Percentiles rank a stretch among this genome's conserved stretches.
phyloP scores from a whole-genome alignment of 2,113 vertebrate genomes.

The Trogon surrucura region DNA sequence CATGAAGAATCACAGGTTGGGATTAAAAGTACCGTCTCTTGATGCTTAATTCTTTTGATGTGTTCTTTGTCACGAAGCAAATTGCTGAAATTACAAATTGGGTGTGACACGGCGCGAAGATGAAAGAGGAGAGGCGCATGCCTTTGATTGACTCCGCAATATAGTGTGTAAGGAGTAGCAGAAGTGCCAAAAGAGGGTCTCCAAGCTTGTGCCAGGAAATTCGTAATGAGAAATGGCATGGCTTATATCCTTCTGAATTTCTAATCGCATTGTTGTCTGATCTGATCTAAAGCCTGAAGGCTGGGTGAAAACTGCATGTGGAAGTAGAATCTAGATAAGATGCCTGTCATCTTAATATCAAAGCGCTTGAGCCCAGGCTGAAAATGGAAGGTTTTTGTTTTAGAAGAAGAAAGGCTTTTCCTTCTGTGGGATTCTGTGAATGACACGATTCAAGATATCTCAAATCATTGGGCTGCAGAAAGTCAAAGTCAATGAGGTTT shows the following conservation, averaged over 20 bases:
- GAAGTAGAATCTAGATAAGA: conserved; percentile 6
- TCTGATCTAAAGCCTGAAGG: background rate
- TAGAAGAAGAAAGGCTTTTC: background rate
- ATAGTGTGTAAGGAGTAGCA: background rate
- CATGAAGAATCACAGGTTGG: background rate
- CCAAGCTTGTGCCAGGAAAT: background rate
- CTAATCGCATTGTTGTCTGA: background rate
- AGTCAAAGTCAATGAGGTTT: background rate
- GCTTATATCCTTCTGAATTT: background rate
- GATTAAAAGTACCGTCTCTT: background rate
- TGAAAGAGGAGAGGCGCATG: background rate
- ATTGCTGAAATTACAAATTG: background rate
- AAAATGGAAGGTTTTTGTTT: background rate
- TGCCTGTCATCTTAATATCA: background rate
- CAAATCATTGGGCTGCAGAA: background rate
- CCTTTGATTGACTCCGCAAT: background rate
- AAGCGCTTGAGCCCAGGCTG: background rate
- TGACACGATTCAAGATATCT: background rate
- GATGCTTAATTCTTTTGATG: background rate
- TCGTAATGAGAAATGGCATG: background rate
- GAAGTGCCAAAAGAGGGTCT: background rate
- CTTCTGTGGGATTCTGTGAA: background rate
- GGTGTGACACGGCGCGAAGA: background rate
- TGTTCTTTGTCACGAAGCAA: background rate
- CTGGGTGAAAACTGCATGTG: conserved; percentile 38